These are phyloP conservation scores for Amyelois transitella DNA, from an alignment of 1,140 invertebrate genomes.

Conservation along the genomic window DNA sequence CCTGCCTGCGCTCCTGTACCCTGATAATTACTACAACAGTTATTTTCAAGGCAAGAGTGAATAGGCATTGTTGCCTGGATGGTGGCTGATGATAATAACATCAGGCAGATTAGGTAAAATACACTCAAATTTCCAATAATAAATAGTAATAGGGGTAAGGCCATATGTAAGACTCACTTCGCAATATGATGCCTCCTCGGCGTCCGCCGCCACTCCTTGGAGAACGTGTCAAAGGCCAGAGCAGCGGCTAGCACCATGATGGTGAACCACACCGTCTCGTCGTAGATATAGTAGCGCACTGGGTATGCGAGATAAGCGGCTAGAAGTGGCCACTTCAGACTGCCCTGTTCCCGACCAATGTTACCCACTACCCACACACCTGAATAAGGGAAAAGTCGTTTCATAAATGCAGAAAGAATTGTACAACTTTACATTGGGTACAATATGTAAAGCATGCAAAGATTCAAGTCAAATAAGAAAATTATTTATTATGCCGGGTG, in stretches of 20 bases:
- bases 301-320: constrained; percentile 82
- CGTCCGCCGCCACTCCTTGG: constrained; percentile 85
- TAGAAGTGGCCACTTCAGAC: constrained; percentile 79
- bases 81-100: no score
- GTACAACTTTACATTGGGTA: no score
- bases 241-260: constrained; percentile 78
- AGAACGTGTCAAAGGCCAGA: constrained; percentile 81
- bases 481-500: no score
- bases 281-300: constrained; percentile 78
- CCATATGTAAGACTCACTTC: constrained; percentile 30
- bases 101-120: no score
- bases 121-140: no score
- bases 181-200: constrained; percentile 71
- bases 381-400: constrained; percentile 50
- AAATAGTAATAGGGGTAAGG: no score
- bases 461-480: no score
- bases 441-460: no score
- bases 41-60: no score
- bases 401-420: constrained; percentile 5
- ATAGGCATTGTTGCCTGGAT: no score
- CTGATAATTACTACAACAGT: no score
- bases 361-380: constrained; percentile 94
- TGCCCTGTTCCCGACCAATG: constrained; percentile 86
- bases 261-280: constrained; percentile 80
- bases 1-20: no score